Conservation (phyloP, 2,113 vertebrate genomes). For the Caranx melampygus region DNA sequence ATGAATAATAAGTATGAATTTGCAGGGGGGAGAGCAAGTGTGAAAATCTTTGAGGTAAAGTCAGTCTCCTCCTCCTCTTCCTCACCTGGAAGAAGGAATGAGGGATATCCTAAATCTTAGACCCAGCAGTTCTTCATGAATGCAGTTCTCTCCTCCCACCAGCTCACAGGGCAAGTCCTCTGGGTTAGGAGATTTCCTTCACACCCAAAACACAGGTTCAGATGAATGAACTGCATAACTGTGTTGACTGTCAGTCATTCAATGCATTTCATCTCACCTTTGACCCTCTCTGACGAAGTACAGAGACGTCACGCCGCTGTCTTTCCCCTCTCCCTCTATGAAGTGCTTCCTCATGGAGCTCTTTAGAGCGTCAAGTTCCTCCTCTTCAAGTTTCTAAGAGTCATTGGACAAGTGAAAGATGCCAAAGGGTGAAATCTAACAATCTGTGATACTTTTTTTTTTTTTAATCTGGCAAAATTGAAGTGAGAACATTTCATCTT, state of each 20-base stretch:
- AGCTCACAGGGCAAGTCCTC: constrained; percentile 93
- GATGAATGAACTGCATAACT: neutral
- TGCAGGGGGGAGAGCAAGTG: too few species aligned
- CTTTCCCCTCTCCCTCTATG: constrained; percentile 87
- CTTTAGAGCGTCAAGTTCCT: constrained; percentile 86
- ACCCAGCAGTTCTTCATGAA: constrained; percentile 92
- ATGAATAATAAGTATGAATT: neutral
- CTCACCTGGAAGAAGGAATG: constrained; percentile 97
- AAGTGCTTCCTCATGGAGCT: constrained; percentile 87
- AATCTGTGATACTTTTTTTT: accelerated
- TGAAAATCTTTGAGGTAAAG: neutral
- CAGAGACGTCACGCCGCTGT: constrained; percentile 90
- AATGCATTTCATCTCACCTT: constrained; percentile 80
- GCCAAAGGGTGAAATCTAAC: neutral
- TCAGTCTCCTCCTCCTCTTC: neutral
- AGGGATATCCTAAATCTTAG: constrained; percentile 95
- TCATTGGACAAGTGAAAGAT: neutral
- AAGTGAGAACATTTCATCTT: neutral
- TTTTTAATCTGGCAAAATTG: too few species aligned
- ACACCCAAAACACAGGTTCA: neutral
- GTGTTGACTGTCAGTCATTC: neutral
- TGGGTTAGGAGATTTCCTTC: constrained; percentile 89
- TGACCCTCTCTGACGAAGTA: constrained; percentile 96
- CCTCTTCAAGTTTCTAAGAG: constrained; percentile 88
- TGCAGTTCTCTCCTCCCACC: constrained; percentile 89